These are phyloP conservation scores for Antheraea assamensis DNA, from an alignment of 2,888 invertebrate genomes.

Conservation along the genomic window DNA sequence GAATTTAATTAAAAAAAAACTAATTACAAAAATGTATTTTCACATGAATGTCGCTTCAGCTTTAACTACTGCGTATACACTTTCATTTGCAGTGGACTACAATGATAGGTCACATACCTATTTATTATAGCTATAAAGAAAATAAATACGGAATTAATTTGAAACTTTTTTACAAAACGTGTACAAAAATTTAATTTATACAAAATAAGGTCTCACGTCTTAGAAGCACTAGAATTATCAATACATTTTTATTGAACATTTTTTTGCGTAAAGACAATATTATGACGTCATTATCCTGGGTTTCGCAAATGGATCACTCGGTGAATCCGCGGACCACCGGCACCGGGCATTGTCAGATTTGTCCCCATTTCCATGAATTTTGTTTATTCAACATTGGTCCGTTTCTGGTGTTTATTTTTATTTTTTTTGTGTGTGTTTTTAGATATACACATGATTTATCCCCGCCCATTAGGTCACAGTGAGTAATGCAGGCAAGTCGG, in stretches of 20 bases:
- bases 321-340: slow-evolving; percentile 64
- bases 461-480: slow-evolving; percentile 78
- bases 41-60: neutral
- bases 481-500: slow-evolving; percentile 70
- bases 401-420: slow-evolving; percentile 61
- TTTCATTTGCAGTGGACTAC: neutral
- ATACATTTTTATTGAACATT: slow-evolving; percentile 5
- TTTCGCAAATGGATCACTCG: slow-evolving; percentile 56
- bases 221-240: neutral
- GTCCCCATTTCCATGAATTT: slow-evolving; percentile 80
- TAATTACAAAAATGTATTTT: neutral
- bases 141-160: neutral
- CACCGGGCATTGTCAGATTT: slow-evolving; percentile 70
- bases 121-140: neutral
- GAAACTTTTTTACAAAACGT: too few relatives aligned
- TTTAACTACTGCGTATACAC: neutral
- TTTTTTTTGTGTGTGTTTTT: slow-evolving; percentile 70
- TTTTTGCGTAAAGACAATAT: slow-evolving; percentile 21
- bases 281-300: slow-evolving; percentile 46
- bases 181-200: too few relatives aligned
- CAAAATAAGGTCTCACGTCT: too few relatives aligned
- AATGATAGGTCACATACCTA: neutral
- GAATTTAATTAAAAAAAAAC: neutral
- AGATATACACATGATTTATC: slow-evolving; percentile 76
- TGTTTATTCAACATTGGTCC: slow-evolving; percentile 75